phyloP scores from a whole-genome alignment of 2,113 vertebrate species.

The Scalopus aquaticus region DNA sequence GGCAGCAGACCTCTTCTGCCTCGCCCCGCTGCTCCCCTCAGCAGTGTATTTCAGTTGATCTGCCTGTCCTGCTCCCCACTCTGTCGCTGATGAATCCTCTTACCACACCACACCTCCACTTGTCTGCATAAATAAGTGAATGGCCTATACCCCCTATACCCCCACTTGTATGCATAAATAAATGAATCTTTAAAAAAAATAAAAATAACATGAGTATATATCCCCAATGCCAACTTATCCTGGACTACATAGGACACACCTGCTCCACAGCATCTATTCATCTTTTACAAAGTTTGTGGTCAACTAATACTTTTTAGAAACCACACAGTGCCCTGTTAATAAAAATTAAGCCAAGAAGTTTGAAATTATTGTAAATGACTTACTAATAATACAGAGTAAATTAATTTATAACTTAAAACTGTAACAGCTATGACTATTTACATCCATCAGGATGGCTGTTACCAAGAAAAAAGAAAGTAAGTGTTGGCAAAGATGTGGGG shows the following conservation, averaged over 20 bases:
- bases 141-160: no score
- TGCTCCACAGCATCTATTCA: neutral
- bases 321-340: neutral
- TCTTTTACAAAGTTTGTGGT: neutral
- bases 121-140: no score
- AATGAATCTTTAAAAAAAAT: no score
- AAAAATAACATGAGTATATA: neutral
- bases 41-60: no score
- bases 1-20: no score
- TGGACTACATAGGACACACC: neutral
- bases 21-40: no score
- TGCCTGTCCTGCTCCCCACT: no score
- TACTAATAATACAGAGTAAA: neutral
- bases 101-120: no score
- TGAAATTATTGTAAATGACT: neutral
- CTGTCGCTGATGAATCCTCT: no score
- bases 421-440: neutral
- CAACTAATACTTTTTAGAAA: neutral
- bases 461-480: conserved; percentile 7
- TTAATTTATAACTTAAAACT: conserved; percentile 38
- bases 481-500: neutral
- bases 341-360: conserved; percentile 6
- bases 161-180: no score
- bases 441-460: neutral
- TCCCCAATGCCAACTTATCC: neutral